A percentile compares a stretch with the other conserved stretches of the same genome.
These are phyloP conservation scores for Laupala kohalensis DNA, from an alignment of 1,140 invertebrate species.

Conservation along the genomic window DNA sequence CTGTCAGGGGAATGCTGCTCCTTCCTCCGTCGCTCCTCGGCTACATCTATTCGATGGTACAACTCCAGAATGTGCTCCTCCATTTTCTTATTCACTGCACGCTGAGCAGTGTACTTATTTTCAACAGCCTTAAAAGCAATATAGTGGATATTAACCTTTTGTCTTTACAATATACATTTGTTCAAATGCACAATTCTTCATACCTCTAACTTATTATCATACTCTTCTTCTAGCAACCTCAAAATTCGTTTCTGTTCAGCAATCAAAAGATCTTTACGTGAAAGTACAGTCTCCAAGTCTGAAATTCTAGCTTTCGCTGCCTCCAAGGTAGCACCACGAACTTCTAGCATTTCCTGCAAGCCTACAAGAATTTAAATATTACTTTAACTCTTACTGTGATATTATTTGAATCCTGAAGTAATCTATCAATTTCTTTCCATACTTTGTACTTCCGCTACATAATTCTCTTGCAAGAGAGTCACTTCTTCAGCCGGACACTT, in stretches of 20 bases:
- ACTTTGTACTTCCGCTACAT: conserved; percentile 30
- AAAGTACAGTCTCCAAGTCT: conserved; percentile 34
- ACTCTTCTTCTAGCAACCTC: conserved; percentile 36
- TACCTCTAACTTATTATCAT: conserved; percentile 35
- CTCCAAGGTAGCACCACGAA: conserved; percentile 31
- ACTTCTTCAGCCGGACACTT: conserved; percentile 28
- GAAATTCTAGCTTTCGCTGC: conserved; percentile 31
- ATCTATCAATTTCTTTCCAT: background rate
- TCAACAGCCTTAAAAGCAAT: conserved; percentile 40
- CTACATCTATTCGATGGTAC: conserved; percentile 35
- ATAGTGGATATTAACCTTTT: conserved; percentile 3
- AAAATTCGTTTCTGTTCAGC: conserved; percentile 35
- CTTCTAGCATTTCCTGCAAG: conserved; percentile 26
- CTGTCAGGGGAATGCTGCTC: conserved; percentile 1
- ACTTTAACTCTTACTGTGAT: background rate
- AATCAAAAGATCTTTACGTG: conserved; percentile 33
- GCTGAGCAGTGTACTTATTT: conserved; percentile 55
- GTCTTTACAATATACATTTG: background rate
- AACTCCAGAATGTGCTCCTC: conserved; percentile 53
- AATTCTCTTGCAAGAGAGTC: conserved; percentile 29
- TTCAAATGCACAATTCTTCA: background rate
- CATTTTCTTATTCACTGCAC: conserved; percentile 47
- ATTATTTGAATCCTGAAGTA: background rate
- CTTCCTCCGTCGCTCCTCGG: conserved; percentile 9
- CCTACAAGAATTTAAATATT: conserved; percentile 19